Evolutionary conservation across 1,140 invertebrate species (phyloP), one percentile per base, ranked within the genome.

Genomic region (Ruditapes philippinarum): DNA sequence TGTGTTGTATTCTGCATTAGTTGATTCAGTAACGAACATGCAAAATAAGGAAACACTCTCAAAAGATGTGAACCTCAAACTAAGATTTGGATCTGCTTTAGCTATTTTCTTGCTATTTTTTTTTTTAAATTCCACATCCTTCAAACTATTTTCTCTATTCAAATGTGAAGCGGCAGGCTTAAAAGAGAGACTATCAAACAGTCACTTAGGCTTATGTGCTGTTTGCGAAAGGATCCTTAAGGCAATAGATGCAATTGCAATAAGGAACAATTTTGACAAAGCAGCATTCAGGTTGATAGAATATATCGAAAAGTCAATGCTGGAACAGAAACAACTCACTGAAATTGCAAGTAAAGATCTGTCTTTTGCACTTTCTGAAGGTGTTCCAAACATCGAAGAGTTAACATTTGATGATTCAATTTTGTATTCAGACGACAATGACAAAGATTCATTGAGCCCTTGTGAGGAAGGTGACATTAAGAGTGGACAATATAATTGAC

Each of bases 191-290:
- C 57, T 28, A 78, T 65, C 36, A 49, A 65, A 33, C 84, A 11
- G 33, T 22, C 19, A 22, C 38, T 36, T 51, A 36, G 84, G 84
- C 11, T 28, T 62, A 22, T 87, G 84, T 45, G 22, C 79, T 62
- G 57, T 70, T 28, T 25, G 42, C 11, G 70, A 25, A 79, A 51
- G 49, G 25, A 28, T 25, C n/a, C 28, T 62, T 7, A 28, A n/a
- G 5, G 57, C 57, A 1, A 62, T 62, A 4, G 57, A 62, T 25
- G 28, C n/a, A n/a, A n/a, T n/a, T n/a, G n/a, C n/a, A n/a, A 28
- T 62, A 62, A n/a, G 25, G 1, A 4, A n/a, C 2, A 25, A 62
- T 62, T 62, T 62, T 28, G 25, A 62, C 25, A 4, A n/a, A 2
- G 57, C n/a, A 5, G 57, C 57, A 7, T 25, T 57, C 4, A 74